Evolutionary conservation across 2,888 invertebrate species (phyloP).

Genomic region (Bugula neritina): DNA sequence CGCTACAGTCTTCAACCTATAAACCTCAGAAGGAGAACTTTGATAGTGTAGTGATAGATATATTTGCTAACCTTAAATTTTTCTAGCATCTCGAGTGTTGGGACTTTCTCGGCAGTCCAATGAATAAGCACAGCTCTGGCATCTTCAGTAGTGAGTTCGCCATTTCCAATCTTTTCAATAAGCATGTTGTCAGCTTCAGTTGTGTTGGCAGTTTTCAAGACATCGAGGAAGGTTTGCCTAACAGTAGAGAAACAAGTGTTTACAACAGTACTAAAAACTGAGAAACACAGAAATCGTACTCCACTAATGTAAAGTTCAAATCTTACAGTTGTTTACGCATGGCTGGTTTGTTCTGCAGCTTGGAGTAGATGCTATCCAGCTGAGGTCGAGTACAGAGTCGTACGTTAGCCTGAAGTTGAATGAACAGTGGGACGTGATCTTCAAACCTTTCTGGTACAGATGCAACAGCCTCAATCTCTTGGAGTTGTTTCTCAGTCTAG

Average conservation of each 20-base stretch:
- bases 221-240: constrained; percentile 2
- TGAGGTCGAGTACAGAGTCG: neutral
- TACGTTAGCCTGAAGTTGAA: neutral
- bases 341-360: neutral
- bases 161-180: neutral
- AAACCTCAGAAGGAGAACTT: too few species aligned
- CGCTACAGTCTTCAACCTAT: too few species aligned
- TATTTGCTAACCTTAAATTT: too few species aligned
- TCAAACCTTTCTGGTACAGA: neutral
- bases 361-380: neutral
- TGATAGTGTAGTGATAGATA: too few species aligned
- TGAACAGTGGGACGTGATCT: neutral
- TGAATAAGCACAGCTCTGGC: neutral
- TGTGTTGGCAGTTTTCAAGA: neutral
- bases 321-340: neutral
- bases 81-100: neutral
- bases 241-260: too few species aligned
- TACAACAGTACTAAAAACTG: too few species aligned
- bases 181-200: neutral
- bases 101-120: constrained; percentile 16
- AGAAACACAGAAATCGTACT: too few species aligned
- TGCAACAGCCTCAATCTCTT: neutral
- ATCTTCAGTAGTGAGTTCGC: neutral
- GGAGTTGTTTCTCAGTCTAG: neutral
- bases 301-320: too few species aligned